Conservation (phyloP, 64 coral and sea anemone genomes). For the Astreopora myriophthalma region DNA sequence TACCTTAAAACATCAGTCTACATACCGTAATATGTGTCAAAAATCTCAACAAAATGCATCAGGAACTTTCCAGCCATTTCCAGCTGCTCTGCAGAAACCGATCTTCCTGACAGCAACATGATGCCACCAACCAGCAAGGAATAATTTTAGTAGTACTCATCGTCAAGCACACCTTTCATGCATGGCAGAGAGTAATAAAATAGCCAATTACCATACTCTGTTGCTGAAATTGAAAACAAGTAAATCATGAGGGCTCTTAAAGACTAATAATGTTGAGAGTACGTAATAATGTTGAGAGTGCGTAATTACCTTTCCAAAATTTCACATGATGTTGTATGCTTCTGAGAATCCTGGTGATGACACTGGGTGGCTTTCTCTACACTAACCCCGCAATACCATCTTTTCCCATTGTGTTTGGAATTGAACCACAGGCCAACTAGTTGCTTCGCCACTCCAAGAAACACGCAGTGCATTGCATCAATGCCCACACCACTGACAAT, state of each 20-base stretch:
- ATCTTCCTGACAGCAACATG: neutral
- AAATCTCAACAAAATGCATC: constrained; percentile 1
- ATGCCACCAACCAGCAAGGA: neutral
- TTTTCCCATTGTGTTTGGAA: neutral
- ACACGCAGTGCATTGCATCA: neutral
- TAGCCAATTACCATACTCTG: neutral
- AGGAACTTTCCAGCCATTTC: neutral
- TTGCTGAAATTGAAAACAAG: neutral
- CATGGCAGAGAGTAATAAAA: constrained; percentile 54
- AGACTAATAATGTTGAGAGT: too few relatives aligned
- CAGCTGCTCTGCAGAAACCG: neutral
- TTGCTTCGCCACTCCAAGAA: neutral
- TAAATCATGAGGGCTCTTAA: too few relatives aligned
- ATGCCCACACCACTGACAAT: neutral
- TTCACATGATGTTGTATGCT: neutral
- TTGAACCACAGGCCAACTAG: constrained; percentile 23
- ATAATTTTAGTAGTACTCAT: neutral
- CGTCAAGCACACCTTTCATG: constrained; percentile 7
- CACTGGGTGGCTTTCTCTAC: constrained; percentile 10
- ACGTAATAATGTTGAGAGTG: neutral
- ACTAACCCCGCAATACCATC: constrained; percentile 39
- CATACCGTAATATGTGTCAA: neutral
- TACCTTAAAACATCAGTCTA: neutral
- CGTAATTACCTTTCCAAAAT: constrained; percentile 48
- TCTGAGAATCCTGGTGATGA: neutral